These are phyloP conservation scores for Andrena trimmerana DNA, from an alignment of 2,888 invertebrate genomes.

Conservation along the genomic window DNA sequence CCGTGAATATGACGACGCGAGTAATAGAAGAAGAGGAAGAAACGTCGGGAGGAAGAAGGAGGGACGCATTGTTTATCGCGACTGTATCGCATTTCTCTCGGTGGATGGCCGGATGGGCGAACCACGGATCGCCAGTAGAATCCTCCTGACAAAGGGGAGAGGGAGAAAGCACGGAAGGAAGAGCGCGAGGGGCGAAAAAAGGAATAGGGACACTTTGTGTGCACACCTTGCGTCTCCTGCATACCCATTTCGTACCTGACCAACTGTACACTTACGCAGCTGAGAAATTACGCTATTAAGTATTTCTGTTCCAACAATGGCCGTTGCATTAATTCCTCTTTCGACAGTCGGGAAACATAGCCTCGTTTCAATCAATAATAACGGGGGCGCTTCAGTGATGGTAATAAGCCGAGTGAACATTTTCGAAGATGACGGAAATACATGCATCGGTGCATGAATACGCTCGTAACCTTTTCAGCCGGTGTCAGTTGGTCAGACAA, in stretches of 20 bases:
- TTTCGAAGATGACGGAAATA: conserved; percentile 36
- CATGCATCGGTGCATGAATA: neutral
- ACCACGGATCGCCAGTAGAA: conserved; percentile 44
- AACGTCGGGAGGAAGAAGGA: conserved; percentile 36
- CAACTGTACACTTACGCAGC: neutral
- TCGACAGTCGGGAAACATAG: neutral
- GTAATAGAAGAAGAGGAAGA: conserved; percentile 16
- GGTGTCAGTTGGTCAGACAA: conserved; percentile 46
- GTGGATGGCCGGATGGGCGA: conserved; percentile 52
- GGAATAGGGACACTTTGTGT: neutral
- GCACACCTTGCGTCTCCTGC: conserved; percentile 21
- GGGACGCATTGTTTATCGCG: conserved; percentile 60
- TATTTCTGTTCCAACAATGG: neutral
- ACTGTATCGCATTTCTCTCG: conserved; percentile 58
- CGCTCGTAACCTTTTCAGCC: conserved; percentile 39
- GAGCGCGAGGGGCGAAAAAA: neutral
- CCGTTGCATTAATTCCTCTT: conserved; percentile 11
- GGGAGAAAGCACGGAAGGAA: conserved; percentile 6
- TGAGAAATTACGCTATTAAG: conserved; percentile 3
- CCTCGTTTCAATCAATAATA: neutral
- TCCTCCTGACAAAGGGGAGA: conserved; percentile 45
- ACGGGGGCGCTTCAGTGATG: neutral
- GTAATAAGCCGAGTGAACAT: neutral
- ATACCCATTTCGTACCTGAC: conserved; percentile 7
- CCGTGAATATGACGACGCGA: conserved; percentile 1